Percentiles rank a stretch among this genome's conserved stretches.
Conservation (phyloP, 2,888 invertebrate genomes). For the Brachypalpus laphriformis region DNA sequence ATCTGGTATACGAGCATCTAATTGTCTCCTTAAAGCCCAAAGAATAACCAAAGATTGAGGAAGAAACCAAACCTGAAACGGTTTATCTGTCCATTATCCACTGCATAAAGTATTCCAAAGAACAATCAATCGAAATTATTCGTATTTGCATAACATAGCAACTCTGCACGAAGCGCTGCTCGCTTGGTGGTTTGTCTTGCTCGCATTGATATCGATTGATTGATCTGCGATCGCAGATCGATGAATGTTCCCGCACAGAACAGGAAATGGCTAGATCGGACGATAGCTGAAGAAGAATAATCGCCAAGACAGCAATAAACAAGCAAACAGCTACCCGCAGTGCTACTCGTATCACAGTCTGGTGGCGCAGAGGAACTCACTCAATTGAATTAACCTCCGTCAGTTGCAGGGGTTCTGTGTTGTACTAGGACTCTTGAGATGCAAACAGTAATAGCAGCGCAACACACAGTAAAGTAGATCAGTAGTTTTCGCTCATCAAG, state of each 20-base stretch:
- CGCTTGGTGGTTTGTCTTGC: neutral
- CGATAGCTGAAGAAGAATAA: slow-evolving; percentile 28
- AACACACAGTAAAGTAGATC: neutral
- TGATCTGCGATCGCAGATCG: slow-evolving; percentile 43
- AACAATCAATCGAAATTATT: slow-evolving; percentile 47
- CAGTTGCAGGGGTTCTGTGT: neutral
- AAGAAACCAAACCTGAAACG: neutral
- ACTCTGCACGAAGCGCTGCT: neutral
- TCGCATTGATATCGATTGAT: slow-evolving; percentile 51
- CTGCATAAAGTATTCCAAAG: slow-evolving; percentile 11
- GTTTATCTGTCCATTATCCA: neutral
- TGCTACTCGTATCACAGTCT: neutral
- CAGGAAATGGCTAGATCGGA: slow-evolving; percentile 39
- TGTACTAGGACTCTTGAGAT: neutral
- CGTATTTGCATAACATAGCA: slow-evolving; percentile 37
- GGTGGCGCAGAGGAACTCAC: neutral
- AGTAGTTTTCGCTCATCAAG: neutral
- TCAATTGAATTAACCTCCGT: slow-evolving; percentile 13
- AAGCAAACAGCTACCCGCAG: slow-evolving; percentile 2
- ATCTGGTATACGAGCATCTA: no score
- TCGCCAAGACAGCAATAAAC: neutral
- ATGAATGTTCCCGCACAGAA: slow-evolving; percentile 53
- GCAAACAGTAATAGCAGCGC: neutral
- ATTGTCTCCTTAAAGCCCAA: neutral
- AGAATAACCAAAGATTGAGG: neutral